Base-by-base conservation (phyloP, 2,797 vertebrate species). In the Balearica regulorum region DNA sequence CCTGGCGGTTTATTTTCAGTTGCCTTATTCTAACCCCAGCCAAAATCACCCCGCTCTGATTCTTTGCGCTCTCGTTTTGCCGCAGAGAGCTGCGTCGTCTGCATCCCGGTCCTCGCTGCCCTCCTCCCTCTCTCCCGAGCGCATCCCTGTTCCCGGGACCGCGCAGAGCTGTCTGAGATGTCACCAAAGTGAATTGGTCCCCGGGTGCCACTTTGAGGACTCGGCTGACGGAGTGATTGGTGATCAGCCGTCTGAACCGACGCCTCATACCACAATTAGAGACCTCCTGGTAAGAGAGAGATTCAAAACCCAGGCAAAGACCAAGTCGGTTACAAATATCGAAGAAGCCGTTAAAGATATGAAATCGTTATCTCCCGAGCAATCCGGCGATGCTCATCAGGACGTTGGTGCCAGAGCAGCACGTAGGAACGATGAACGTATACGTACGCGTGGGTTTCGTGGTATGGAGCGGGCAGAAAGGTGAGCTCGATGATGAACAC, bases 361-460 rank as follows among this genome's bases (percentile, higher is more conserved):
- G 58, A 89, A 80, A 83, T 83, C 72, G 65, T 91, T 93, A 51
- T 83, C 86, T 83, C 51, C 49, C 39, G 12, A 89, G 94, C 83
- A 88, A 46, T 94, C 58, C 83, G 65, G 54, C 2, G 25, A 49
- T 0, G 7, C 55, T 96, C 33, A 3, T 1, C 8, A 48, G 62
- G 78, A 44, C 28, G 20, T 87, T 58, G 73, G 61, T 80, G 94
- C 79, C 90, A 70, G 60, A 66, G 86, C 62, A 79, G 94, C 79
- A 43, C 60, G 55, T 1, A 26, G 87, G 31, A 51, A 46, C 83
- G 87, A 93, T 71, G 75, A 71, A 90, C 82, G 83, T 19, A 9
- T 6, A 33, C 22, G 2, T 5, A 26, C 1, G 10, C 2, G 0
- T 13, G 29, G 75, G 41, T 20, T 51, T 65, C 0, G 14, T 8